Conservation (phyloP, 2,888 invertebrate species). For the Incurvaria masculella region DNA sequence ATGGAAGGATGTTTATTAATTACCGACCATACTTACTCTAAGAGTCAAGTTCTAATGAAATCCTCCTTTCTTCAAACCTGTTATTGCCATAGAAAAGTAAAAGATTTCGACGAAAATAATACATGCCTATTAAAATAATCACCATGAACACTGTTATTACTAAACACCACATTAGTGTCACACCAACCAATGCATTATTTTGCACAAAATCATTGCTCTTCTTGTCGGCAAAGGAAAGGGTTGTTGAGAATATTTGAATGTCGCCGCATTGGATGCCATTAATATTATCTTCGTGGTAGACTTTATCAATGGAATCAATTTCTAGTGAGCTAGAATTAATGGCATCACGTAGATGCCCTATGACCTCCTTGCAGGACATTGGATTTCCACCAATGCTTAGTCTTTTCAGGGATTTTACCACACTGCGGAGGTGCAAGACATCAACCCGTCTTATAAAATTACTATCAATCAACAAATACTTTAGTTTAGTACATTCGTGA, state of each 20-base stretch:
- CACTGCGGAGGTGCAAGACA: not conserved
- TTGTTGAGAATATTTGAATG: no score
- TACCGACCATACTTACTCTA: no score
- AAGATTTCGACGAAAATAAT: not conserved
- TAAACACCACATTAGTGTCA: not conserved
- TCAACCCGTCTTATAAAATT: not conserved
- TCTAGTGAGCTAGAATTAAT: constrained; percentile 16
- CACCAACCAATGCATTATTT: not conserved
- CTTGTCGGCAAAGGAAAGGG: no score
- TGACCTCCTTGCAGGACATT: constrained; percentile 37
- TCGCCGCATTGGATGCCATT: not conserved
- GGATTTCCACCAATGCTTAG: constrained; percentile 44
- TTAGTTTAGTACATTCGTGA: not conserved
- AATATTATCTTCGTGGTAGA: not conserved
- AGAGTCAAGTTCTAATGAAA: not conserved
- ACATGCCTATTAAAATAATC: not conserved
- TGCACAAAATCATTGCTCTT: no score
- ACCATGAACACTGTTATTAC: not conserved
- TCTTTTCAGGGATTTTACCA: constrained; percentile 18
- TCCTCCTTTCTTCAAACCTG: not conserved
- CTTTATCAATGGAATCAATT: not conserved
- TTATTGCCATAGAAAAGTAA: not conserved
- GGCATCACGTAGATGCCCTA: constrained; percentile 26
- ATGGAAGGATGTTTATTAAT: no score
- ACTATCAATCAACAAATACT: not conserved